phyloP scores from a whole-genome alignment of 2,797 vertebrate species.

The Chaetophractus vellerosus region DNA sequence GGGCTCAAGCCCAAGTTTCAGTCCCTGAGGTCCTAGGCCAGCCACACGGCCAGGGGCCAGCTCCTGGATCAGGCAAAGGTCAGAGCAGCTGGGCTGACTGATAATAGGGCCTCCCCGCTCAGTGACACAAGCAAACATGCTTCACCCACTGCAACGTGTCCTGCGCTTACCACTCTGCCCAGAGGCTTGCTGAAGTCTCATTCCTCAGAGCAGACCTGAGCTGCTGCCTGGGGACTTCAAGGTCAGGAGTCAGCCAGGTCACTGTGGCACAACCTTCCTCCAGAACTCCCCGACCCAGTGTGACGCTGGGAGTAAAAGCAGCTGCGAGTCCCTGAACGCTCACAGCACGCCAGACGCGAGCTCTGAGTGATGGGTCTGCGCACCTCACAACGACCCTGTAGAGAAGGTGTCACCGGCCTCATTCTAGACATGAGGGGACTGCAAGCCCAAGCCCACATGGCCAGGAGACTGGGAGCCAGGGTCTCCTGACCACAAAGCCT shows the following conservation, averaged over 20 bases:
- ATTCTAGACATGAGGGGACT: neutral
- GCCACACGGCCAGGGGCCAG: neutral
- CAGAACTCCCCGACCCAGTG: neutral
- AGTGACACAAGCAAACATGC: neutral
- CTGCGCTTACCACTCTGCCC: neutral
- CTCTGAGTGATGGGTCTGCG: neutral
- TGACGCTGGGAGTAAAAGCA: neutral
- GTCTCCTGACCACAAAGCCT: neutral
- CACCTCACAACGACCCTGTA: neutral
- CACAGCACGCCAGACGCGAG: neutral
- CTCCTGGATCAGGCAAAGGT: neutral
- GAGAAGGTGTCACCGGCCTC: neutral
- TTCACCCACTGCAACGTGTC: neutral
- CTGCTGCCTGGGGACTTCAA: neutral
- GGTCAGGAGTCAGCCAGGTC: neutral
- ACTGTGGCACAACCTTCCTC: neutral
- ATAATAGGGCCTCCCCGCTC: neutral
- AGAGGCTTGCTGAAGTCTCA: neutral
- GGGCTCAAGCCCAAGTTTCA: constrained; percentile 13
- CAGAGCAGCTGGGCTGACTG: neutral
- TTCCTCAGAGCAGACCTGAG: neutral
- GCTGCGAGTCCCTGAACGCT: neutral
- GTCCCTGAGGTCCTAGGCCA: neutral
- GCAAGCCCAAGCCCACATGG: neutral
- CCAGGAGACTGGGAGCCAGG: neutral